A percentile compares a stretch with the other conserved stretches of the same genome.
Evolutionary conservation across 2,797 vertebrate species (phyloP).

Genomic region (Meriones psammophilus): DNA sequence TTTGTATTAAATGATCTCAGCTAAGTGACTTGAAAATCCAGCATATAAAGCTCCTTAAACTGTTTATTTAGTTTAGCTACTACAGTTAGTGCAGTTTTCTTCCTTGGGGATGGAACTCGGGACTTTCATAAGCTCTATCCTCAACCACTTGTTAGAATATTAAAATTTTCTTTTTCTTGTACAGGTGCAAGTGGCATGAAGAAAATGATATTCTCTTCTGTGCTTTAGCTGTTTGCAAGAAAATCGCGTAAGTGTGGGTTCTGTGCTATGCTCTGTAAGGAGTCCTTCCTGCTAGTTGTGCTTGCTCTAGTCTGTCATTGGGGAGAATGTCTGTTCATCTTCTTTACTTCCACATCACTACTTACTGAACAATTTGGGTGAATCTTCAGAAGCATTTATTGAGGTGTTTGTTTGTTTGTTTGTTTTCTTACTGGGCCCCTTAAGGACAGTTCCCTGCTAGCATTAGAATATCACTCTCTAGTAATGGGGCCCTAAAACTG

Average conservation of each 20-base stretch:
- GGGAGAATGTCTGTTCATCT: neutral
- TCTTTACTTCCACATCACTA: neutral
- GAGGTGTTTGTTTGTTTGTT: neutral
- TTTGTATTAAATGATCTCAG: conserved; percentile 13
- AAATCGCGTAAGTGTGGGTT: conserved; percentile 88
- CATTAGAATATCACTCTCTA: neutral
- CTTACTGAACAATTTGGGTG: neutral
- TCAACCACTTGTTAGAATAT: neutral
- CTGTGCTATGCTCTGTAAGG: neutral
- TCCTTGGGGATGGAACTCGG: neutral
- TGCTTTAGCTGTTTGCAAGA: conserved; percentile 90
- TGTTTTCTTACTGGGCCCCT: neutral
- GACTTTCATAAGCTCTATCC: neutral
- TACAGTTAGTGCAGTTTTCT: neutral
- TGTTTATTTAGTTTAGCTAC: neutral
- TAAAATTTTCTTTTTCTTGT: neutral
- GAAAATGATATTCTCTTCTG: conserved; percentile 89
- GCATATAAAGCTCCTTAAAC: neutral
- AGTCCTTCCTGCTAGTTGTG: neutral
- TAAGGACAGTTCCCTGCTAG: neutral
- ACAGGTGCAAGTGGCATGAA: conserved; percentile 91
- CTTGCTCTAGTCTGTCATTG: neutral
- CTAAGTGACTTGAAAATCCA: neutral
- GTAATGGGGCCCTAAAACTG: neutral
- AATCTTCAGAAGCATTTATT: conserved; percentile 13